A percentile compares a stretch with the other conserved stretches of the same genome.
These are phyloP conservation scores for Drosophila seguyi DNA, from an alignment of 1,140 invertebrate species.

Conservation along the genomic window DNA sequence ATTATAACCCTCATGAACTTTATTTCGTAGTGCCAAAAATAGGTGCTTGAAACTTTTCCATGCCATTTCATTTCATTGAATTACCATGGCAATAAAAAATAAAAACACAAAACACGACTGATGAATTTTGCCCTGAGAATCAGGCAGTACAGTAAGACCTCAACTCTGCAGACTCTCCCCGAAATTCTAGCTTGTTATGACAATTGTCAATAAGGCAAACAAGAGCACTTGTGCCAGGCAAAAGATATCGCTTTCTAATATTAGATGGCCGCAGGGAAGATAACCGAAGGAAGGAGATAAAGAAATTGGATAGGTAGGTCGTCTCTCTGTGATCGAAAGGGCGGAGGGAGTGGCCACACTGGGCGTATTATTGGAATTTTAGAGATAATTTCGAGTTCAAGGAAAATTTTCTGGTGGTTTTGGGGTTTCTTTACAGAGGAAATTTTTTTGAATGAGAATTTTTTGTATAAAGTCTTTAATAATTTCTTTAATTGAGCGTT, in stretches of 20 bases:
- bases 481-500: no score
- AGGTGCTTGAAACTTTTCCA: constrained; percentile 19
- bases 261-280: constrained; percentile 29
- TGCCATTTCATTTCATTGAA: background rate
- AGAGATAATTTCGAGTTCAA: background rate
- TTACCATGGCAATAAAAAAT: constrained; percentile 7
- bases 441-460: no score
- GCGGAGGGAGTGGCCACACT: background rate
- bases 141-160: constrained; percentile 12
- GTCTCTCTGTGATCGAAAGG: background rate
- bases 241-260: constrained; percentile 44
- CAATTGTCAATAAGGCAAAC: constrained; percentile 29
- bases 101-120: background rate
- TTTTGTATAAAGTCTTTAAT: no score
- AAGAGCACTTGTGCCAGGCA: constrained; percentile 38
- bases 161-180: constrained; percentile 6
- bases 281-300: constrained; percentile 38
- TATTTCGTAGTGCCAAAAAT: constrained; percentile 12
- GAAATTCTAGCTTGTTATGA: background rate
- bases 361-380: background rate
- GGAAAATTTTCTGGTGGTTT: no score
- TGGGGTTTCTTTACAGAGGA: no score
- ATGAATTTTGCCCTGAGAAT: background rate
- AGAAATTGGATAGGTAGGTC: constrained; percentile 37
- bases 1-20: background rate